These are phyloP conservation scores for Hybognathus amarus DNA, from an alignment of 2,797 vertebrate species.

Conservation along the genomic window DNA sequence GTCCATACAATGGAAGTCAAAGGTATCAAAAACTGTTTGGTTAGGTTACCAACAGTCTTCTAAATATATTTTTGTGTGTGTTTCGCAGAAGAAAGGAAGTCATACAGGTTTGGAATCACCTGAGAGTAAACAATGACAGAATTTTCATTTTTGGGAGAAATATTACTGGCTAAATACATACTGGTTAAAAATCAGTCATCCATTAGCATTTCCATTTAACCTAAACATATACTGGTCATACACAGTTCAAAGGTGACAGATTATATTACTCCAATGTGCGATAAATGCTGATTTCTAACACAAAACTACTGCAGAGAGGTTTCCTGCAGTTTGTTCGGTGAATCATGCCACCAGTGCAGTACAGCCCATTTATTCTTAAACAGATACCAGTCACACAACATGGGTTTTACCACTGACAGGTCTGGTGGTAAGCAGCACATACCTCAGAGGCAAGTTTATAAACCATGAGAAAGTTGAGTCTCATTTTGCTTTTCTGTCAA, in stretches of 20 bases:
- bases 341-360: neutral
- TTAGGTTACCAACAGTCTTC: neutral
- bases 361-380: neutral
- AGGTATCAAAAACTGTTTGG: neutral
- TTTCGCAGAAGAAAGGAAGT: neutral
- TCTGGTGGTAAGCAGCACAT: conserved; percentile 15
- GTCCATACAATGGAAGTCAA: neutral
- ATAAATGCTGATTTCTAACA: neutral
- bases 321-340: neutral
- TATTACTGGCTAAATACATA: neutral
- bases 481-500: conserved; percentile 8
- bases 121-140: neutral
- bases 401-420: neutral
- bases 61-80: neutral
- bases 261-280: neutral
- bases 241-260: neutral
- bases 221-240: neutral
- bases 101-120: neutral
- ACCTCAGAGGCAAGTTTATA: conserved; percentile 31
- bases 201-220: neutral
- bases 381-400: conserved; percentile 16
- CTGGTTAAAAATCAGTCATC: neutral
- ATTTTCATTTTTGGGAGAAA: neutral
- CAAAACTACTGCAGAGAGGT: neutral
- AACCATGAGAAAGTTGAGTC: conserved; percentile 7